These are phyloP conservation scores for Nothoprocta pentlandii DNA, from an alignment of 2,113 vertebrate species.

Conservation along the genomic window DNA sequence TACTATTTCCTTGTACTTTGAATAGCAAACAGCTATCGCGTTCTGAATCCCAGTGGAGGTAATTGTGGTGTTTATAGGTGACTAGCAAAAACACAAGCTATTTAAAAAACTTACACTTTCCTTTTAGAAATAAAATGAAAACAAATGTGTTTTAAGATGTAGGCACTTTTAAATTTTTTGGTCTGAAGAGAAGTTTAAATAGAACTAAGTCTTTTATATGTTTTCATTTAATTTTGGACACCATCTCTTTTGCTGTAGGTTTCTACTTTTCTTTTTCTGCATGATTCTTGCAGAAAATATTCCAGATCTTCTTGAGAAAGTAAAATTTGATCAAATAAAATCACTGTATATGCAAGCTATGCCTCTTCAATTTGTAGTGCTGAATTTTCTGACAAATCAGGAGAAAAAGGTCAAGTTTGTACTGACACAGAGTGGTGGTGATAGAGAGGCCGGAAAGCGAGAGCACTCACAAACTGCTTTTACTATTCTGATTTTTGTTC, in stretches of 20 bases:
- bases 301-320: not conserved
- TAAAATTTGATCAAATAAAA: not conserved
- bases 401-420: not conserved
- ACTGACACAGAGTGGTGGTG: not conserved
- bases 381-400: not conserved
- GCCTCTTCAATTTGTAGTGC: rapidly evolving
- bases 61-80: slow-evolving; percentile 38
- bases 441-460: not conserved
- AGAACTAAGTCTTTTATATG: not conserved
- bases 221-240: slow-evolving; percentile 14
- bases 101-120: not conserved
- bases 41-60: slow-evolving; percentile 21
- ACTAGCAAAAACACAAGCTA: slow-evolving; percentile 19
- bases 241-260: not conserved
- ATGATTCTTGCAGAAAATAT: not conserved
- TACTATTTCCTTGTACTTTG: slow-evolving; percentile 25
- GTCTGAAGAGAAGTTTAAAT: slow-evolving; percentile 19
- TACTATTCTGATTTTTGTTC: not conserved
- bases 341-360: not conserved
- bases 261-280: not conserved
- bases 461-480: rapidly evolving
- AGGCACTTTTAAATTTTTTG: not conserved
- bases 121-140: not conserved
- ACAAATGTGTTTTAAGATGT: not conserved
- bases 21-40: slow-evolving; percentile 5